These are phyloP conservation scores for Homarus gammarus DNA, from an alignment of 2,888 invertebrate genomes.

Conservation along the genomic window DNA sequence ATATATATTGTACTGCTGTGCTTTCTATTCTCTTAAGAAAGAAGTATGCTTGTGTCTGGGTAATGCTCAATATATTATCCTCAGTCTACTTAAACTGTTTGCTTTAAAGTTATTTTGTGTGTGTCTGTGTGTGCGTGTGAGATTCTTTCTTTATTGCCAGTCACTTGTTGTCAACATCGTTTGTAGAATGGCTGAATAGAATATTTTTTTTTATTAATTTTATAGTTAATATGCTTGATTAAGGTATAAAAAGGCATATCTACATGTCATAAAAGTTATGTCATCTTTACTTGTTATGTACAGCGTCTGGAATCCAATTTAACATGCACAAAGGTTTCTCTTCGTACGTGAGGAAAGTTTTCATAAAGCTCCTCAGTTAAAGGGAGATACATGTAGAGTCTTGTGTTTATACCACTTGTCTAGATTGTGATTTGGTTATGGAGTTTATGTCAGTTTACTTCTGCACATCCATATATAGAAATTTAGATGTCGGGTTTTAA, in stretches of 20 bases:
- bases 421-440: too few species aligned
- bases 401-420: too few species aligned
- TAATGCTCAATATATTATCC: slow-evolving; percentile 60
- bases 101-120: slow-evolving; percentile 45
- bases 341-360: too few species aligned
- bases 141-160: too few species aligned
- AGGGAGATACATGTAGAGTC: too few species aligned
- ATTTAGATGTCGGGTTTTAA: neutral
- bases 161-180: neutral
- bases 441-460: neutral
- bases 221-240: neutral
- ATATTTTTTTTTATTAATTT: neutral
- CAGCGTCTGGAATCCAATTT: too few species aligned
- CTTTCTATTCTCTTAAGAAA: neutral
- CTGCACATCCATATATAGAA: neutral
- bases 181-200: neutral
- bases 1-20: neutral
- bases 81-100: slow-evolving; percentile 47
- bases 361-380: too few species aligned
- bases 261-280: neutral
- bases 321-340: too few species aligned
- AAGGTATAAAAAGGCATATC: neutral
- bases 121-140: too few species aligned
- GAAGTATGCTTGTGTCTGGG: slow-evolving; percentile 8
- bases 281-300: too few species aligned